Evolutionary conservation across 2,888 invertebrate genomes (phyloP).

Genomic region (Steinernema carpocapsae): DNA sequence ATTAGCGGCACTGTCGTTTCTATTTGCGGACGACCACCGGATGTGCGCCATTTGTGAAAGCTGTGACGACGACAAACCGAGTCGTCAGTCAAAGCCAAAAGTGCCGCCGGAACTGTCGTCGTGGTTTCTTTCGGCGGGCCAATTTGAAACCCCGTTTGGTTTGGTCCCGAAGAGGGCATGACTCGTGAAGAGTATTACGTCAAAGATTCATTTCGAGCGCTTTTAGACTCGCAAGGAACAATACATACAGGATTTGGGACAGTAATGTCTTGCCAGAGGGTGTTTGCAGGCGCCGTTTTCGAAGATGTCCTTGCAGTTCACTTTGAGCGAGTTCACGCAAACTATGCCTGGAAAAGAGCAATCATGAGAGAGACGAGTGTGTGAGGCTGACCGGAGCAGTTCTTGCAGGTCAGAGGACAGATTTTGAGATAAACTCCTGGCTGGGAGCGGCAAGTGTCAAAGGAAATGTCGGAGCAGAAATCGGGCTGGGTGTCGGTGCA

Average conservation of each 20-base stretch:
- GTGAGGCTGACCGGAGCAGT: background rate
- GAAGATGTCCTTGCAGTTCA: constrained; percentile 7
- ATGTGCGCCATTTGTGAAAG: constrained; percentile 9
- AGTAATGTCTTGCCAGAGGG: background rate
- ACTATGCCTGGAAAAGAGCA: background rate
- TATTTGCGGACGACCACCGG: constrained; percentile 26
- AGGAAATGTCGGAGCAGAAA: background rate
- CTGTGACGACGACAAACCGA: no score
- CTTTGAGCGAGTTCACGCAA: constrained; percentile 10
- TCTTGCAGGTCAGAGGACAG: constrained; percentile 13
- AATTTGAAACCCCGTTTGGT: no score
- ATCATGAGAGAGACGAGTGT: no score
- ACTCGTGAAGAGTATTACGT: no score
- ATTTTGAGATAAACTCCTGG: constrained; percentile 13
- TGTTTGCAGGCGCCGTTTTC: background rate
- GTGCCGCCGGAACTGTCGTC: no score
- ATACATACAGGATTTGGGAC: constrained; percentile 7
- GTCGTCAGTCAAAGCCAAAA: no score
- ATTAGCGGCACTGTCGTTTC: constrained; percentile 15
- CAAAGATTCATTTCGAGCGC: no score
- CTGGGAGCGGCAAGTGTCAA: background rate
- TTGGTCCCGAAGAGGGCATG: no score
- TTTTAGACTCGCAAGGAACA: background rate
- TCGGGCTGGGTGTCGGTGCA: background rate
- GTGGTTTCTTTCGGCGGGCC: no score